These are phyloP conservation scores for Carapus acus DNA, from an alignment of 2,797 vertebrate genomes.

Conservation along the genomic window DNA sequence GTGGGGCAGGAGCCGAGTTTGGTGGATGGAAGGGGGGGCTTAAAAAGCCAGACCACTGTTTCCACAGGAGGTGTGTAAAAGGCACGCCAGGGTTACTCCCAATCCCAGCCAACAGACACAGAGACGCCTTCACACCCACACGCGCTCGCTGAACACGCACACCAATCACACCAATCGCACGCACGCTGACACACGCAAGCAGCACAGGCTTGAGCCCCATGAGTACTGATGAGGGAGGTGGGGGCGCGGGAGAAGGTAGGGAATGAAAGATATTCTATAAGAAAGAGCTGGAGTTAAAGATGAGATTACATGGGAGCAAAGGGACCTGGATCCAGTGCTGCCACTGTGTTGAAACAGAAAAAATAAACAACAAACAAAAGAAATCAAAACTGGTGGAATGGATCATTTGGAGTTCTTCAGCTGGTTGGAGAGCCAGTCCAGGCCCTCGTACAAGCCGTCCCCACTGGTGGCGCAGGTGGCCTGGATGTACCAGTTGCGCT, in stretches of 20 bases:
- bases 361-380: conserved; percentile 62
- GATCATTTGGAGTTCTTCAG: conserved; percentile 83
- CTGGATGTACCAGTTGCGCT: conserved; percentile 84
- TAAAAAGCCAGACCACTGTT: conserved; percentile 66
- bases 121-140: conserved; percentile 64
- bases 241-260: conserved; percentile 32
- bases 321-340: conserved; percentile 69
- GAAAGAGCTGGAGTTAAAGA: conserved; percentile 49
- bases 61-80: conserved; percentile 76
- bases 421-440: conserved; percentile 85
- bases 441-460: conserved; percentile 80
- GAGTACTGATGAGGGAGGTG: conserved; percentile 43
- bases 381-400: conserved; percentile 65
- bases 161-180: conserved; percentile 23
- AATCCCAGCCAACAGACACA: conserved; percentile 72
- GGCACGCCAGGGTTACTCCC: conserved; percentile 80
- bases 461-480: conserved; percentile 83
- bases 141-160: conserved; percentile 57
- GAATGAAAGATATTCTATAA: conserved; percentile 55
- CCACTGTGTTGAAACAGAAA: conserved; percentile 66
- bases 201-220: conserved; percentile 68
- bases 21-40: conserved; percentile 57
- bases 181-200: conserved; percentile 55
- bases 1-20: conserved; percentile 50
- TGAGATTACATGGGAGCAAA: conserved; percentile 45